These are phyloP conservation scores for Drosophila nr. medialis DNA, from an alignment of 2,888 invertebrate genomes.

Conservation along the genomic window DNA sequence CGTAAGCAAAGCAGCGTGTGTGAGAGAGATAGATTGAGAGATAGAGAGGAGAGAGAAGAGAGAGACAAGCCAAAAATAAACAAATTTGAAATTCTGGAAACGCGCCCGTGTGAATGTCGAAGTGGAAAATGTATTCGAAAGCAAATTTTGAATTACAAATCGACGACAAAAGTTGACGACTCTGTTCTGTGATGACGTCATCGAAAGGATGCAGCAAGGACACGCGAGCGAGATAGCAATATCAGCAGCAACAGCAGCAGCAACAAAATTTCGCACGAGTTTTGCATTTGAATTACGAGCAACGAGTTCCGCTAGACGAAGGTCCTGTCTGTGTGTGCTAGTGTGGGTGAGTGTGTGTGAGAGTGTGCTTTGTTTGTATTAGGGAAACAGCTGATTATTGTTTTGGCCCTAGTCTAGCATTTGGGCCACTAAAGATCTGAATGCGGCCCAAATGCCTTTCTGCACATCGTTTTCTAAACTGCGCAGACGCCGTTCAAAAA, in stretches of 20 bases:
- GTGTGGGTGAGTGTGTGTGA: slow-evolving; percentile 23
- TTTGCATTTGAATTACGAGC: slow-evolving; percentile 82
- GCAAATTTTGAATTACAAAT: slow-evolving; percentile 82
- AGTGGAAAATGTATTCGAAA: slow-evolving; percentile 79
- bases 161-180: slow-evolving; percentile 52
- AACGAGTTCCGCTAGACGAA: slow-evolving; percentile 62
- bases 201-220: slow-evolving; percentile 71
- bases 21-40: not conserved
- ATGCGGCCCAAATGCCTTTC: slow-evolving; percentile 7
- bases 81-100: slow-evolving; percentile 77
- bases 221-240: slow-evolving; percentile 30
- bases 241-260: slow-evolving; percentile 33
- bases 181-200: slow-evolving; percentile 64
- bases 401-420: slow-evolving; percentile 54
- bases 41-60: slow-evolving; percentile 3
- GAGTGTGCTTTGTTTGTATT: slow-evolving; percentile 26
- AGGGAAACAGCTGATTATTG: slow-evolving; percentile 74
- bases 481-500: slow-evolving; percentile 61
- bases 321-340: slow-evolving; percentile 27
- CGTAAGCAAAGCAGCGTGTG: slow-evolving; percentile 34
- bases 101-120: slow-evolving; percentile 66
- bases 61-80: slow-evolving; percentile 31
- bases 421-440: slow-evolving; percentile 50
- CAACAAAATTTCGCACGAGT: slow-evolving; percentile 80
- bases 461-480: slow-evolving; percentile 20